phyloP scores from a whole-genome alignment of 2,888 invertebrate genomes.

The Perizoma affinitatum region DNA sequence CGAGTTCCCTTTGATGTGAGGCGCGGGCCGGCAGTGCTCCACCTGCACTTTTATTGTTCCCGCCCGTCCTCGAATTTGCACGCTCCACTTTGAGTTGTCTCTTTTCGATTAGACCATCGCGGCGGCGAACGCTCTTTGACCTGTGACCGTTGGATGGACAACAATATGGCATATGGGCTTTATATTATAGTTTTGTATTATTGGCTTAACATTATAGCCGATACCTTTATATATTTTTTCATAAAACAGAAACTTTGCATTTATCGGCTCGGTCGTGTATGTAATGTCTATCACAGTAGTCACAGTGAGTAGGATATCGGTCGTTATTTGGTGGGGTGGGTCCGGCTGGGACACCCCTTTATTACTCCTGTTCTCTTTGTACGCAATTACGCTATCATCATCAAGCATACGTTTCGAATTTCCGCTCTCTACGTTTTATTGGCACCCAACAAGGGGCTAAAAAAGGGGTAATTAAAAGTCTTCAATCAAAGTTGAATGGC shows the following conservation, averaged over 20 bases:
- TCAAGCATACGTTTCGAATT: conserved; percentile 72
- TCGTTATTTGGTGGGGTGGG: conserved; percentile 30
- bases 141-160: conserved; percentile 55
- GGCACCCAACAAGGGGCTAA: conserved; percentile 59
- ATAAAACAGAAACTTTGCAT: neutral
- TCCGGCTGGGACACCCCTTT: conserved; percentile 70
- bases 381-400: conserved; percentile 57
- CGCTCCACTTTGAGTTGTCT: conserved; percentile 78
- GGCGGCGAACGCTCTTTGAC: conserved; percentile 51
- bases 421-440: conserved; percentile 56
- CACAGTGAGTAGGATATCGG: conserved; percentile 28
- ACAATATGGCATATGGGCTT: conserved; percentile 40
- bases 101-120: conserved; percentile 71
- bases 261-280: conserved; percentile 27
- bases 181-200: neutral
- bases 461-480: conserved; percentile 36
- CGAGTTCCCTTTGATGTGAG: conserved; percentile 77
- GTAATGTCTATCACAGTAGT: conserved; percentile 7
- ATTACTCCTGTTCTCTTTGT: conserved; percentile 78
- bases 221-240: no score
- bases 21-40: conserved; percentile 67
- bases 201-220: no score
- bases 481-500: conserved; percentile 27
- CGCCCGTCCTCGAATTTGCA: conserved; percentile 75
- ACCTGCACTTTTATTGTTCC: conserved; percentile 83